Evolutionary conservation across 2,888 invertebrate species (phyloP).

Genomic region (Agrotis clavis): DNA sequence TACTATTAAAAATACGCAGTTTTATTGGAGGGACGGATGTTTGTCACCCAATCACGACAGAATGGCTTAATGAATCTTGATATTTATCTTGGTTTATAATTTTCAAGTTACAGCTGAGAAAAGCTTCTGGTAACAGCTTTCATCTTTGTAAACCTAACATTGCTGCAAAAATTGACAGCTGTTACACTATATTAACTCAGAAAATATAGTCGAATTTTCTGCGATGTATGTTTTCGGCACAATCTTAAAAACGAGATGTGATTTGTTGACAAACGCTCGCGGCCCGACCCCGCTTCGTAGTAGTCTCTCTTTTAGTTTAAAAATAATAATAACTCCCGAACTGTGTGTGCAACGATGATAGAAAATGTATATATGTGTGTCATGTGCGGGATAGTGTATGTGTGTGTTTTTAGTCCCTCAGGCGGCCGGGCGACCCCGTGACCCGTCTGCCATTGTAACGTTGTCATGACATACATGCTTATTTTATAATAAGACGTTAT

Average conservation of each 20-base stretch:
- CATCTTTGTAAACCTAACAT: constrained; percentile 23
- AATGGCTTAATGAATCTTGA: too few species aligned
- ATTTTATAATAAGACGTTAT: constrained; percentile 58
- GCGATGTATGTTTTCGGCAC: constrained; percentile 56
- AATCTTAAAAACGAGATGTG: constrained; percentile 78
- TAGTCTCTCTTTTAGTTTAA: constrained; percentile 76
- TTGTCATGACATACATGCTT: constrained; percentile 60
- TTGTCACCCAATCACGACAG: too few species aligned
- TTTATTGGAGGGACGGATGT: too few species aligned
- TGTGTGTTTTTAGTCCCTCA: constrained; percentile 53
- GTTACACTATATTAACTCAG: constrained; percentile 18
- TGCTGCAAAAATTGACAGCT: constrained; percentile 25
- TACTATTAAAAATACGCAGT: too few species aligned
- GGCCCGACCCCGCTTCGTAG: constrained; percentile 63
- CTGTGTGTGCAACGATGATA: constrained; percentile 73
- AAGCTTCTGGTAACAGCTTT: too few species aligned
- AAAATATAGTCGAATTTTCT: constrained; percentile 30
- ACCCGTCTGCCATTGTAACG: constrained; percentile 68
- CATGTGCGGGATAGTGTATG: constrained; percentile 51
- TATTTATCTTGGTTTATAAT: too few species aligned
- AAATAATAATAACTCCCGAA: constrained; percentile 77
- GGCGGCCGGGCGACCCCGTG: constrained; percentile 60
- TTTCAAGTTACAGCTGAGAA: too few species aligned
- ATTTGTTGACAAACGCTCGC: constrained; percentile 84
- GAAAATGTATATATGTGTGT: constrained; percentile 53